These are phyloP conservation scores for Seira sanloemensis DNA, from an alignment of 2,888 invertebrate species.

Conservation along the genomic window DNA sequence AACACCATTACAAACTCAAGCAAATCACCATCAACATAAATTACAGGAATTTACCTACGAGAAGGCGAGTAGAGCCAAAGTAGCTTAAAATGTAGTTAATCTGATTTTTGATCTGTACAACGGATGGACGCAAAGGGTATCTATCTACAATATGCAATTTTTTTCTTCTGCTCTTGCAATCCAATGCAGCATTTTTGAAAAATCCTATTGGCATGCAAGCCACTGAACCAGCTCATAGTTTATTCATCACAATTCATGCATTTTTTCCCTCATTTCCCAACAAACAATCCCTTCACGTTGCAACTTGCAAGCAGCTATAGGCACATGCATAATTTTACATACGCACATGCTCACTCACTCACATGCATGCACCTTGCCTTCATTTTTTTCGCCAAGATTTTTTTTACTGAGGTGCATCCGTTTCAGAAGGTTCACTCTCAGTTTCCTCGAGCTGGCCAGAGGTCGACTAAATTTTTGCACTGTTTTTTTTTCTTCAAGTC, in stretches of 20 bases:
- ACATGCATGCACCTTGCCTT: neutral
- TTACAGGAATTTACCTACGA: neutral
- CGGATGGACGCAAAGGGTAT: too few relatives aligned
- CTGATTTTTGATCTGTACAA: too few relatives aligned
- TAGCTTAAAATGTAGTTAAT: too few relatives aligned
- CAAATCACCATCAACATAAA: neutral
- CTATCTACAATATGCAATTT: neutral
- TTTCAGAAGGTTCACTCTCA: conserved; percentile 55
- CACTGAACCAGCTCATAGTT: conserved; percentile 1
- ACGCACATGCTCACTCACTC: neutral
- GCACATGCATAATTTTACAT: neutral
- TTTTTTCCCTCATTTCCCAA: conserved; percentile 25
- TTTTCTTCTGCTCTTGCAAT: neutral
- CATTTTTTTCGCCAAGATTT: conserved; percentile 19
- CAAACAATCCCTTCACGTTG: neutral
- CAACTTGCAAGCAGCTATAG: neutral
- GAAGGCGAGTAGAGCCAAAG: neutral
- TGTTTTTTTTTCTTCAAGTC: too few relatives aligned
- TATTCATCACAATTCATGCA: conserved; percentile 11
- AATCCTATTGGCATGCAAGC: neutral
- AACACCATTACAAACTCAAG: neutral
- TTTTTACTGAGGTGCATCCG: conserved; percentile 49
- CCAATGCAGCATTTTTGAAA: neutral
- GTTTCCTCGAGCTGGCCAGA: conserved; percentile 53
- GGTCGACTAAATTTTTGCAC: conserved; percentile 19